Evolutionary conservation across 1,140 invertebrate genomes (phyloP), one percentile per base, ranked within the genome.

Genomic region (Drosophila azteca): DNA sequence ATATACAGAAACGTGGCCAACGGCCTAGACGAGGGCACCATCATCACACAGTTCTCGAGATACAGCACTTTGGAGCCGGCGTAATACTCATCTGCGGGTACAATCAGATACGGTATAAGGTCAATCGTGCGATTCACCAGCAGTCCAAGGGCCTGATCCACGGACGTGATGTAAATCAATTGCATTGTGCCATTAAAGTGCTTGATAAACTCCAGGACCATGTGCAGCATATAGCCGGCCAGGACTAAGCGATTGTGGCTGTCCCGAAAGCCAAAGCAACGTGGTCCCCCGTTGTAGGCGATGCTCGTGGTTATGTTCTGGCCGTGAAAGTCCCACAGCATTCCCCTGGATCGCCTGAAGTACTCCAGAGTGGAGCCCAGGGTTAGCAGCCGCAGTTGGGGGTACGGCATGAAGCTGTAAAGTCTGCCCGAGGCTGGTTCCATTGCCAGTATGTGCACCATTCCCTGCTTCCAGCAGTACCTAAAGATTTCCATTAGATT

Each of bases 221-320:
- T 85, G 0, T 57, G 41, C 3, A 85, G 63, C 81, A 85, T 85
- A 64, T 85, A 85, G 2, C 81, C 81, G 4, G 81, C 71, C 15
- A 77, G 60, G 6, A 85, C 26, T 3, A 57, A 9, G 22, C 48
- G 48, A 13, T 71, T 46, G 0, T 49, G 29, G 3, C 75, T 59
- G 63, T 85, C 60, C 15, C 20, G 59, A 29, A 81, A 85, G n/a
- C 62, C 50, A 43, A 85, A 85, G 24, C 68, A 75, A 39, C 73
- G 55, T 1, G 81, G 81, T 11, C 81, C 72, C n/a, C 63, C 72
- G 6, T 68, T 55, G 1, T 50, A 57, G 6, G 77, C 43, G 1
- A 84, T 64, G 6, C 77, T 81, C 39, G 61, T 73, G 9, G 61
- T 85, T 0, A 84, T 77, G 11, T 52, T 44, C 31, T 69, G 70